phyloP scores from a whole-genome alignment of 53 echinoderm and acorn worm genomes.

The Zoroaster sp. region DNA sequence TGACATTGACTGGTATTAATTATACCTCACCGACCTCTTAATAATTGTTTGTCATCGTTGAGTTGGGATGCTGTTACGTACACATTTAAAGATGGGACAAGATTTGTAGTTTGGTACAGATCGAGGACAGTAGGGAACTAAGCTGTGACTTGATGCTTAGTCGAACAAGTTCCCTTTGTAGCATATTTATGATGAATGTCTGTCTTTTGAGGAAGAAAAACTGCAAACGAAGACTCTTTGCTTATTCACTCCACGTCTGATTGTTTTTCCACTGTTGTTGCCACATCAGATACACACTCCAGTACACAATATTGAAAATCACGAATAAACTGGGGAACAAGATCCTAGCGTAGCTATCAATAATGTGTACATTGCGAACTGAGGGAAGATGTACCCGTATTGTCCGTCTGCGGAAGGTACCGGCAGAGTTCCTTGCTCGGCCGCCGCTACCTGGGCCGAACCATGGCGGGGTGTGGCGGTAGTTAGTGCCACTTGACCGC shows the following conservation, averaged over 20 bases:
- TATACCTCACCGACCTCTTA: background rate
- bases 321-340: slow-evolving; percentile 79
- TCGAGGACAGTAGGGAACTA: background rate
- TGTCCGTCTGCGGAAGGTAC: slow-evolving; percentile 60
- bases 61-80: background rate
- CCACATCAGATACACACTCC: slow-evolving; percentile 86
- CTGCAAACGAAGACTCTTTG: background rate
- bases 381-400: slow-evolving; percentile 43
- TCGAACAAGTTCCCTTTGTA: background rate
- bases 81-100: too few species aligned
- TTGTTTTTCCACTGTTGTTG: slow-evolving; percentile 54
- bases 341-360: slow-evolving; percentile 82
- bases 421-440: slow-evolving; percentile 57
- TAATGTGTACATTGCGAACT: slow-evolving; percentile 77
- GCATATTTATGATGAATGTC: background rate
- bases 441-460: slow-evolving; percentile 48
- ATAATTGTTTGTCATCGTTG: background rate
- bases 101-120: background rate
- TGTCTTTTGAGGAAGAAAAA: background rate
- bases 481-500: slow-evolving; percentile 52
- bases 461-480: slow-evolving; percentile 66
- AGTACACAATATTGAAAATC: slow-evolving; percentile 89
- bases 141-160: background rate
- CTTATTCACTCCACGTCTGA: slow-evolving; percentile 35
- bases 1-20: too few species aligned